These are phyloP conservation scores for Myiozetetes cayanensis DNA, from an alignment of 2,113 vertebrate genomes.

Conservation along the genomic window DNA sequence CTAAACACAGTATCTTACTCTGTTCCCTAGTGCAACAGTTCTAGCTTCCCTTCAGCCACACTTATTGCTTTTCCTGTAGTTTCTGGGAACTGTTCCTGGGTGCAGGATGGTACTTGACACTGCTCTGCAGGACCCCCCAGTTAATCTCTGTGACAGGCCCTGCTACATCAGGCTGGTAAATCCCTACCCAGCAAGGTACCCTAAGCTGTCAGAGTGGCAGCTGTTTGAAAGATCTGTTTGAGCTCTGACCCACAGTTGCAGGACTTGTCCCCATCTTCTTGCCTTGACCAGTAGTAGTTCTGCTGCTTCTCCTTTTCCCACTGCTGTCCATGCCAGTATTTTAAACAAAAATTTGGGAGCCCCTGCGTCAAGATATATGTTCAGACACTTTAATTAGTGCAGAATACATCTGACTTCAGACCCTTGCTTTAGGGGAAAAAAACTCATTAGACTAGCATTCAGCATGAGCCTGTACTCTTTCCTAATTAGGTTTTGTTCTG, in stretches of 20 bases:
- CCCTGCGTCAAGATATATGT: background rate
- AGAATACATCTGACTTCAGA: background rate
- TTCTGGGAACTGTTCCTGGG: background rate
- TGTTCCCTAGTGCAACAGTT: background rate
- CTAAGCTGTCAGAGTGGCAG: accelerated
- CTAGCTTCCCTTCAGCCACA: background rate
- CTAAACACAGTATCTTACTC: background rate
- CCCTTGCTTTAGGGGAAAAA: background rate
- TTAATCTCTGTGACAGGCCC: background rate
- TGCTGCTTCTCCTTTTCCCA: background rate
- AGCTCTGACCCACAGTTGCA: background rate
- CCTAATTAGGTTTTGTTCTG: background rate
- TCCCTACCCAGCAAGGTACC: background rate
- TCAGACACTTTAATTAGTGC: background rate
- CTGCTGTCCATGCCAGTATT: background rate
- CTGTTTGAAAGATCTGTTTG: background rate
- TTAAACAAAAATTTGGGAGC: background rate
- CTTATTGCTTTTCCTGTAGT: background rate
- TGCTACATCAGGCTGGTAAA: background rate
- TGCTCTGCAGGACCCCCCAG: background rate
- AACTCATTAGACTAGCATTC: background rate
- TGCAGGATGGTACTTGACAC: background rate
- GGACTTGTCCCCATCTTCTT: background rate
- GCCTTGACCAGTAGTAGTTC: background rate
- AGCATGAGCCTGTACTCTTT: background rate